These are phyloP conservation scores for Rattus norvegicus DNA, from an alignment of 2,113 vertebrate genomes.

Conservation along the genomic window GRCr8 NC_086036.1:66517501-66518000, in stretches of 20 bases:
- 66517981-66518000: background rate
- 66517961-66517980: background rate
- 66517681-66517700: background rate
- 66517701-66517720: background rate
- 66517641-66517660: constrained; percentile 55
- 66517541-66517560: background rate
- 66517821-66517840: background rate
- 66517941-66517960: background rate
- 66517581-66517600: background rate
- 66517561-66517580: constrained; percentile 22
- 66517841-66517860: background rate
- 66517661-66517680: background rate
- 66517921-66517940: background rate
- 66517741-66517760: background rate
- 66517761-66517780: background rate
- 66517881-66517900: rapidly evolving
- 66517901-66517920: background rate
- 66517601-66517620: background rate
- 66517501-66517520: background rate
- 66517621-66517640: constrained; percentile 64
- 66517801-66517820: background rate
- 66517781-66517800: background rate
- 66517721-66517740: background rate
- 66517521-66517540: constrained; percentile 39
- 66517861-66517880: background rate